Evolutionary conservation across 2,113 vertebrate species (phyloP).

Genomic region (Morone chrysops): DNA sequence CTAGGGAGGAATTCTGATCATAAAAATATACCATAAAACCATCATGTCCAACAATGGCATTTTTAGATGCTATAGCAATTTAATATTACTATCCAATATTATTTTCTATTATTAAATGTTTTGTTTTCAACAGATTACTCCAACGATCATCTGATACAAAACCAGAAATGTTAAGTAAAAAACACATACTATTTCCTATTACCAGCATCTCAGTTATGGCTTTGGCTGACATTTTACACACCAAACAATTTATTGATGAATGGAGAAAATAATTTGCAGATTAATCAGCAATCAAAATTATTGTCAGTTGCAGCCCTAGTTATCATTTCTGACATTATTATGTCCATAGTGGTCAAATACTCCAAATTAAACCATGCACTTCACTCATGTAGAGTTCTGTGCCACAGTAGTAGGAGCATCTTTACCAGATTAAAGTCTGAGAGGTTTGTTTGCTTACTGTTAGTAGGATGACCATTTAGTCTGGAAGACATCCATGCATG

Average conservation of each 20-base stretch:
- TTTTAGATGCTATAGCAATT: background rate
- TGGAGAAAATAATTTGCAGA: background rate
- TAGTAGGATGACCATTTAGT: background rate
- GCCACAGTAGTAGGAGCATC: background rate
- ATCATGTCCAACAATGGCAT: background rate
- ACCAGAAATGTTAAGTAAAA: background rate
- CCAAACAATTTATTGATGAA: background rate
- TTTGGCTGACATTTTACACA: background rate
- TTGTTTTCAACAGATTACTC: background rate
- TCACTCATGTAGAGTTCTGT: background rate
- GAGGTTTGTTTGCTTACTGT: conserved; percentile 35
- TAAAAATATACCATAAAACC: background rate
- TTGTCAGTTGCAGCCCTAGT: background rate
- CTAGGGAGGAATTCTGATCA: background rate
- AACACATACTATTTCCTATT: background rate
- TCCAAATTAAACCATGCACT: background rate
- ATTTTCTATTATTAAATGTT: no score
- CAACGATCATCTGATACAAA: background rate
- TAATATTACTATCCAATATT: background rate
- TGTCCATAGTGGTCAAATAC: background rate
- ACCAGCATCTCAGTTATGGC: background rate
- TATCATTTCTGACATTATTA: background rate
- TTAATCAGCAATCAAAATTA: background rate
- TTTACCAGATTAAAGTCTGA: conserved; percentile 53
- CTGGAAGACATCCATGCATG: background rate